These are phyloP conservation scores for Toxotes lorentzi DNA, from an alignment of 2,797 vertebrate genomes.

Conservation along the genomic window DNA sequence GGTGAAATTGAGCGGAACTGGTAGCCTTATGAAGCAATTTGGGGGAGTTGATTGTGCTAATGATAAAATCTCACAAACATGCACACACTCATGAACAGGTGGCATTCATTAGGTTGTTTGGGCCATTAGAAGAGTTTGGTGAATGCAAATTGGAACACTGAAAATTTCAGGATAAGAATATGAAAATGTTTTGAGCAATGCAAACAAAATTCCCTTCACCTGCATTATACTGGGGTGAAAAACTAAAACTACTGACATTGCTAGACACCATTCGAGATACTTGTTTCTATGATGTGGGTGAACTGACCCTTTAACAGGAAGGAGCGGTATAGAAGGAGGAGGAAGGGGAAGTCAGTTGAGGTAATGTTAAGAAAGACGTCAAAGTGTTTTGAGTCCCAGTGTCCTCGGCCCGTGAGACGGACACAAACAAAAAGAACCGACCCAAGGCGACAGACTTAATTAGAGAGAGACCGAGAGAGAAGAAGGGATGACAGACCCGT, in stretches of 20 bases:
- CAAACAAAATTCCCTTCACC: background rate
- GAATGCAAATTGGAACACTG: too few relatives aligned
- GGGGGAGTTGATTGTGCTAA: background rate
- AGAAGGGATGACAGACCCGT: slow-evolving; percentile 72
- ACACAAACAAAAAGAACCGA: slow-evolving; percentile 77
- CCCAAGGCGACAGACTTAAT: slow-evolving; percentile 84
- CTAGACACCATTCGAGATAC: background rate
- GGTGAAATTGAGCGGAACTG: background rate
- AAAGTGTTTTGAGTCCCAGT: slow-evolving; percentile 59
- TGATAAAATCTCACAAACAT: background rate
- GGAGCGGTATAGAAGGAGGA: slow-evolving; percentile 33
- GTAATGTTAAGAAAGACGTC: slow-evolving; percentile 55
- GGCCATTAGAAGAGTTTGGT: too few relatives aligned
- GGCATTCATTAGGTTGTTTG: too few relatives aligned
- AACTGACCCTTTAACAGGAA: slow-evolving; percentile 29
- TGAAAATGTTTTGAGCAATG: too few relatives aligned
- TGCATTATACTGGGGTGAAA: background rate
- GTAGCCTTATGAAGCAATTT: background rate
- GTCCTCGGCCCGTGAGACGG: slow-evolving; percentile 64
- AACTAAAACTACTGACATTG: background rate
- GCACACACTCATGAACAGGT: background rate
- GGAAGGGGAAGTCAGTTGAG: slow-evolving; percentile 48
- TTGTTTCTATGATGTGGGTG: slow-evolving; percentile 20
- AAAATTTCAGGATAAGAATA: too few relatives aligned
- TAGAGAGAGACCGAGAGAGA: slow-evolving; percentile 79